Conservation (phyloP, 2,888 invertebrate genomes). For the Elegia similella region DNA sequence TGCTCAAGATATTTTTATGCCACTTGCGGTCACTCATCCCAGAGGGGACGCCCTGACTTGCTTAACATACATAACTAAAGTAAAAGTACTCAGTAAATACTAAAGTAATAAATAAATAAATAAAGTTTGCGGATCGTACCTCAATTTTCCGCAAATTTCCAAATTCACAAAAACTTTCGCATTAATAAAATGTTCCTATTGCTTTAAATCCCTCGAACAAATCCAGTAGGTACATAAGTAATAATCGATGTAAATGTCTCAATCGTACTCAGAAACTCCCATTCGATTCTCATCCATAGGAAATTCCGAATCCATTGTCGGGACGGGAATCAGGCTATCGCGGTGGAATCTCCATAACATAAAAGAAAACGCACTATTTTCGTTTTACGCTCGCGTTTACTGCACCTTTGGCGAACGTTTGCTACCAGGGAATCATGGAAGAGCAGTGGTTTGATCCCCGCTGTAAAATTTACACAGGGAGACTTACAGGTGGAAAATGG, state of each 20-base stretch:
- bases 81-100: no score
- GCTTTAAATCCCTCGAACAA: neutral
- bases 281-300: constrained; percentile 33
- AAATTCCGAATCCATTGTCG: constrained; percentile 44
- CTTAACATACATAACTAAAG: no score
- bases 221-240: neutral
- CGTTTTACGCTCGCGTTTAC: constrained; percentile 54
- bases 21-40: no score
- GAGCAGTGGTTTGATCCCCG: constrained; percentile 25
- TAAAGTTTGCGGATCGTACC: no score
- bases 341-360: constrained; percentile 51
- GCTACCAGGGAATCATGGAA: constrained; percentile 32
- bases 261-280: constrained; percentile 8
- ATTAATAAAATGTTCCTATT: no score
- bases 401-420: constrained; percentile 56
- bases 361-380: constrained; percentile 51
- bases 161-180: no score
- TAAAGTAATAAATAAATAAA: no score
- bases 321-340: constrained; percentile 44
- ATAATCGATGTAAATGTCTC: constrained; percentile 7
- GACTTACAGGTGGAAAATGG: constrained; percentile 32
- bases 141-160: no score
- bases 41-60: no score
- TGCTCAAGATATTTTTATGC: no score
- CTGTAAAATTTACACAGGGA: constrained; percentile 23